A percentile compares a stretch with the other conserved stretches of the same genome.
Evolutionary conservation across 1,140 invertebrate species (phyloP).

Genomic region (Zaprionus nigranus): DNA sequence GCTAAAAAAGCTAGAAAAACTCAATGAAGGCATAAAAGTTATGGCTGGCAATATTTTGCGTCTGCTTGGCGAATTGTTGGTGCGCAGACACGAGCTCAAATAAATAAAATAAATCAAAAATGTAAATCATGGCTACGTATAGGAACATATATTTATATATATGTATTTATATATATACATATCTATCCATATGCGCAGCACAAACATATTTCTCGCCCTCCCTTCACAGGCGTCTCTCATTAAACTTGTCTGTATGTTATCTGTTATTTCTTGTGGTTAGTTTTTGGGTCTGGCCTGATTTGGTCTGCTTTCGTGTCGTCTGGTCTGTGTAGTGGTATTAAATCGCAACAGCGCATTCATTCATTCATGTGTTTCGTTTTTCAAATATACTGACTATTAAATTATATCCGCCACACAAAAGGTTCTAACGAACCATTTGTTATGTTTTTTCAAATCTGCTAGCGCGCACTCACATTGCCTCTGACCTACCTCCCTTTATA

Average conservation of each 20-base stretch:
- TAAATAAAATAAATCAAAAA: slow-evolving; percentile 83
- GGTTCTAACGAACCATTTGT: slow-evolving; percentile 78
- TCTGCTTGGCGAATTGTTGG: slow-evolving; percentile 48
- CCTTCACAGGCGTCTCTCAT: slow-evolving; percentile 52
- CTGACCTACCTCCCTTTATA: background rate
- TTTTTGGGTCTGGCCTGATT: slow-evolving; percentile 53
- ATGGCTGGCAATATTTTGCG: slow-evolving; percentile 63
- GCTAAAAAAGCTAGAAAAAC: slow-evolving; percentile 48
- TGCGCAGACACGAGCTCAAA: slow-evolving; percentile 66
- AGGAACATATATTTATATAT: slow-evolving; percentile 29
- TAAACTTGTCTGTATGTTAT: slow-evolving; percentile 62
- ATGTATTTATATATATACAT: slow-evolving; percentile 7
- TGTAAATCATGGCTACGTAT: slow-evolving; percentile 63
- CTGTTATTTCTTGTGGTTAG: slow-evolving; percentile 62
- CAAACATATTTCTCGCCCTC: slow-evolving; percentile 45
- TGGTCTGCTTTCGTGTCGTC: slow-evolving; percentile 27
- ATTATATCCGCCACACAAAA: slow-evolving; percentile 69
- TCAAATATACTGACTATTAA: slow-evolving; percentile 69
- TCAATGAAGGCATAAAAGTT: slow-evolving; percentile 68
- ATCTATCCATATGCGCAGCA: slow-evolving; percentile 19
- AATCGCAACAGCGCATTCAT: slow-evolving; percentile 73
- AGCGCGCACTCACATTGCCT: background rate
- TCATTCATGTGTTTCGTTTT: slow-evolving; percentile 69
- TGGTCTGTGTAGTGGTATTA: slow-evolving; percentile 57
- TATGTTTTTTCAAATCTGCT: slow-evolving; percentile 47